Conservation (phyloP, 2,797 vertebrate genomes). For the Xenentodon cancila region DNA sequence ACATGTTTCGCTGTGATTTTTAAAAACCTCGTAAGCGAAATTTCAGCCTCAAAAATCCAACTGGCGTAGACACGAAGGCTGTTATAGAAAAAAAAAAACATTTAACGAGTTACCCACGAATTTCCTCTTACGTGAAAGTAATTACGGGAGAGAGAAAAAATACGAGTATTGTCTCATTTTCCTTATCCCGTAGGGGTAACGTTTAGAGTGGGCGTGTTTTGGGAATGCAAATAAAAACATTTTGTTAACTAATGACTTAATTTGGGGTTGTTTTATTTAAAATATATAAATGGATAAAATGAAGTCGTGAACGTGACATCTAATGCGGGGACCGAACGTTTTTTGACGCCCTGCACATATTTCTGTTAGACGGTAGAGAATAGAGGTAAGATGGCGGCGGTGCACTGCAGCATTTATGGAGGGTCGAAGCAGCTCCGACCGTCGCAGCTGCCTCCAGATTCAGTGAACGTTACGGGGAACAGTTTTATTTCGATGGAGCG, state of each 20-base stretch:
- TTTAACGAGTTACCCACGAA: background rate
- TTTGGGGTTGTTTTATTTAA: background rate
- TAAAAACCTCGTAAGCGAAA: background rate
- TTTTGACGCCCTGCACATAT: slow-evolving; percentile 40
- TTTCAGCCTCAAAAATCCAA: background rate
- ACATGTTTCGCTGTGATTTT: background rate
- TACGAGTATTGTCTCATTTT: slow-evolving; percentile 51
- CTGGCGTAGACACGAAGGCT: rapidly evolving
- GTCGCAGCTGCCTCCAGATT: slow-evolving; percentile 38
- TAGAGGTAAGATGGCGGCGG: slow-evolving; percentile 93
- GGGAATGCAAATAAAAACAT: slow-evolving; percentile 19
- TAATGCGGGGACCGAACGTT: background rate
- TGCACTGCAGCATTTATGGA: slow-evolving; percentile 88
- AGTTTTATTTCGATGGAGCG: too few species aligned
- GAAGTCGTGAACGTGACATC: background rate
- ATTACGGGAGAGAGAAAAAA: background rate
- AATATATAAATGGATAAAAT: too few species aligned
- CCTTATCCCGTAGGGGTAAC: slow-evolving; percentile 41
- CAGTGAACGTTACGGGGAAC: background rate
- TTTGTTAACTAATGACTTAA: background rate
- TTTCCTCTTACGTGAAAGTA: background rate
- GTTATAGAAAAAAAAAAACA: background rate
- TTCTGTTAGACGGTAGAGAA: slow-evolving; percentile 60
- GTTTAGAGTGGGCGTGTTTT: slow-evolving; percentile 73
- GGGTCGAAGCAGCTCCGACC: slow-evolving; percentile 37